These are phyloP conservation scores for Idaea biselata DNA, from an alignment of 2,888 invertebrate genomes.

Conservation along the genomic window DNA sequence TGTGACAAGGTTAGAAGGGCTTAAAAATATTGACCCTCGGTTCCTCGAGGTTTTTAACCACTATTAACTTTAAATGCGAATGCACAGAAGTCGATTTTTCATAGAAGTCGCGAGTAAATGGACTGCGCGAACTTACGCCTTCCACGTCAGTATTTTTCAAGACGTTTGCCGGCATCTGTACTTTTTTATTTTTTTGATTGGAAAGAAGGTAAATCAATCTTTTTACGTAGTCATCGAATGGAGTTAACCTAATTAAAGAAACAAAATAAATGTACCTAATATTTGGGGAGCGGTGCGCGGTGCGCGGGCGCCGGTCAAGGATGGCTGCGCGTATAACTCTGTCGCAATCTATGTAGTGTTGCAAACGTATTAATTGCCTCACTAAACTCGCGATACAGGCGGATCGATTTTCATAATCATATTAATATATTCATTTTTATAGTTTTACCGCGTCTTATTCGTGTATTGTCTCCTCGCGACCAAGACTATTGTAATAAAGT, in stretches of 20 bases:
- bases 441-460: too few species aligned
- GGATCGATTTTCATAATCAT: conserved; percentile 21
- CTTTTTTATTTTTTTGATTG: too few species aligned
- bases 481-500: too few species aligned
- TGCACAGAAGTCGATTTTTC: too few species aligned
- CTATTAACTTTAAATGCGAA: too few species aligned
- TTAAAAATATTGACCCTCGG: too few species aligned
- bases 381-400: conserved; percentile 40
- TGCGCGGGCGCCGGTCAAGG: conserved; percentile 37
- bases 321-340: conserved; percentile 38
- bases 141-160: too few species aligned
- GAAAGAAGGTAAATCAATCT: too few species aligned
- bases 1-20: conserved; percentile 1
- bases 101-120: too few species aligned
- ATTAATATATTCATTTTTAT: background rate
- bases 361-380: conserved; percentile 57
- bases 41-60: too few species aligned
- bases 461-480: background rate
- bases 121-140: too few species aligned
- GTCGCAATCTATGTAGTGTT: conserved; percentile 38
- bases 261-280: background rate
- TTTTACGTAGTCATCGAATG: background rate
- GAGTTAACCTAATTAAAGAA: background rate
- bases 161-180: too few species aligned
- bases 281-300: conserved; percentile 36